A percentile compares a stretch with the other conserved stretches of the same genome.
phyloP scores from a whole-genome alignment of 2,888 invertebrate species.

The Eupithecia insigniata region DNA sequence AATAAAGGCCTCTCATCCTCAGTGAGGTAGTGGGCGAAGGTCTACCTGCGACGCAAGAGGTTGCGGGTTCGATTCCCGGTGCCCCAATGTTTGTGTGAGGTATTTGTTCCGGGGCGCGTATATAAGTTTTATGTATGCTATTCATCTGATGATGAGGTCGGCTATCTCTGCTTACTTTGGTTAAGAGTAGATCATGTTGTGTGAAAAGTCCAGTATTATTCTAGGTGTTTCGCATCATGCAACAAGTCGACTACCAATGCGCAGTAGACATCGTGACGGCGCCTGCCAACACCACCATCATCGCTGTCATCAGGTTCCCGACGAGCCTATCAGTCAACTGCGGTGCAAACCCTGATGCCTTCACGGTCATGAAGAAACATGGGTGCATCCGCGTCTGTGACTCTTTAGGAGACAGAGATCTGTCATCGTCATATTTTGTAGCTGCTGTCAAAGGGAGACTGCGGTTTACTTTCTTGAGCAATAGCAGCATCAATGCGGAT shows the following conservation, averaged over 20 bases:
- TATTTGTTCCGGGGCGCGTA: no score
- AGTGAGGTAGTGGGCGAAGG: background rate
- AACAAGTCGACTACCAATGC: conserved; percentile 68
- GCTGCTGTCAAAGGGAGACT: conserved; percentile 57
- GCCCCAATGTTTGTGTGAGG: background rate
- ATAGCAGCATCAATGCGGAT: conserved; percentile 73
- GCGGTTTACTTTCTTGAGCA: conserved; percentile 68
- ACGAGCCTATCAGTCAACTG: conserved; percentile 61
- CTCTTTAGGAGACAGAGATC: conserved; percentile 45
- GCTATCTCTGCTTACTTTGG: no score
- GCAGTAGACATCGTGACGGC: conserved; percentile 65
- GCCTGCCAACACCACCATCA: conserved; percentile 43
- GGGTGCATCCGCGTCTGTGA: conserved; percentile 65
- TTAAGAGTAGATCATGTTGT: background rate
- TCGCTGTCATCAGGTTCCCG: conserved; percentile 69
- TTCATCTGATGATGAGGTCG: no score
- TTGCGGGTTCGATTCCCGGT: background rate
- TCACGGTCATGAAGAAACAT: conserved; percentile 61
- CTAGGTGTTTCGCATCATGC: conserved; percentile 69
- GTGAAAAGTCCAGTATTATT: background rate
- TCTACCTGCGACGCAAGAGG: background rate
- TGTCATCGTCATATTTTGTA: conserved; percentile 57
- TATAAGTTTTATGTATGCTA: background rate
- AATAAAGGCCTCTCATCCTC: background rate
- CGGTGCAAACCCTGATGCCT: conserved; percentile 57